Evolutionary conservation across 2,113 vertebrate genomes (phyloP).

Genomic region (Burhinus bistriatus): DNA sequence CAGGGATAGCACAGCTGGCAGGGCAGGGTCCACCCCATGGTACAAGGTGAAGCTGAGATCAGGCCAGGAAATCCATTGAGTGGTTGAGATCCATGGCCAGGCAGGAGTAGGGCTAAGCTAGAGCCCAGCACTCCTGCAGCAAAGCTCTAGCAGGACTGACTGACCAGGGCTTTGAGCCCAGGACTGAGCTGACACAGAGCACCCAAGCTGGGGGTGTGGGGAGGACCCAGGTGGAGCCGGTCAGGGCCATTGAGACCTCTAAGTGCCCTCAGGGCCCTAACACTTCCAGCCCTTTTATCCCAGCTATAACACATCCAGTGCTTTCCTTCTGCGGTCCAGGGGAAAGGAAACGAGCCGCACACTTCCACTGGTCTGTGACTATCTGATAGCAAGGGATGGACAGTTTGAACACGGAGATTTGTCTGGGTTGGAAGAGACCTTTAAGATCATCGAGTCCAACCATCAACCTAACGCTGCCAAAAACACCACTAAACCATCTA

Average conservation of each 20-base stretch:
- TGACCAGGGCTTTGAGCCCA: not conserved
- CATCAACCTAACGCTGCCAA: too few species aligned
- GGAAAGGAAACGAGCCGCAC: not conserved
- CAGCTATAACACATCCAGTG: not conserved
- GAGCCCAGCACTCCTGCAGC: not conserved
- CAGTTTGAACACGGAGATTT: not conserved
- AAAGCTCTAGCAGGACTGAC: too few species aligned
- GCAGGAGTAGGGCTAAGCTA: not conserved
- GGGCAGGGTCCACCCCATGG: not conserved
- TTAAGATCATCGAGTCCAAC: too few species aligned
- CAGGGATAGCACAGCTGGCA: accelerated
- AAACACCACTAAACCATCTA: too few species aligned
- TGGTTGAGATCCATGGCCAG: not conserved
- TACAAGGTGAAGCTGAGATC: not conserved
- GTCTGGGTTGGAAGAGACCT: too few species aligned
- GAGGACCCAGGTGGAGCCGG: not conserved
- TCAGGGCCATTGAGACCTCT: not conserved
- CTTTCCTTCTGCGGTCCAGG: not conserved
- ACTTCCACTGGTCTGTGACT: not conserved
- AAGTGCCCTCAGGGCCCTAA: not conserved
- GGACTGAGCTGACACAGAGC: not conserved
- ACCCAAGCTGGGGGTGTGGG: not conserved
- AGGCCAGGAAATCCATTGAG: not conserved
- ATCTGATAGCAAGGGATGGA: not conserved
- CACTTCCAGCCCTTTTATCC: not conserved